These are phyloP conservation scores for Ephialtes manifestator DNA, from an alignment of 2,888 invertebrate species.

Conservation along the genomic window DNA sequence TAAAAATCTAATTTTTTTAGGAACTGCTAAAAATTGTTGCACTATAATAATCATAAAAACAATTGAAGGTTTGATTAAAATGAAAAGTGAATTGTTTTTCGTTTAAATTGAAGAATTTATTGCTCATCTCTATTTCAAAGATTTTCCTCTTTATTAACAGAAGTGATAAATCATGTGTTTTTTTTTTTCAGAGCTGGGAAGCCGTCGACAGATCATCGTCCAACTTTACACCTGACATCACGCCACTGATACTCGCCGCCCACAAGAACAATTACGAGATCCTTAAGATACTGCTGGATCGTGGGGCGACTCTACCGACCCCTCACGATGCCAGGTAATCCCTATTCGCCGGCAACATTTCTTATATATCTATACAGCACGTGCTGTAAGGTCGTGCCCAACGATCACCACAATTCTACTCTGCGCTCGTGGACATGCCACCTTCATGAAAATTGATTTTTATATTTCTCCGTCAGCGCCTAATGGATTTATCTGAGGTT, in stretches of 20 bases:
- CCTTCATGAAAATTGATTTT: conserved; percentile 11
- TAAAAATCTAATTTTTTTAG: too few species aligned
- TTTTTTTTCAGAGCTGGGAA: conserved; percentile 92
- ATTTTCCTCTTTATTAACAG: neutral
- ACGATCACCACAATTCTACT: neutral
- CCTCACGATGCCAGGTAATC: conserved; percentile 96
- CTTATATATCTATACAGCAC: neutral
- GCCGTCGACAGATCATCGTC: conserved; percentile 92
- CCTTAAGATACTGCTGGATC: conserved; percentile 96
- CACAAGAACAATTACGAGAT: conserved; percentile 99
- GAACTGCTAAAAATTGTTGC: neutral
- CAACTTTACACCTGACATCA: conserved; percentile 97
- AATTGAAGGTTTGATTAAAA: too few species aligned
- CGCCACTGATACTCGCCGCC: conserved; percentile 97
- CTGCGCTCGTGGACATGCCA: neutral
- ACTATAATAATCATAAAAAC: too few species aligned
- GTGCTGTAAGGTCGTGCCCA: neutral
- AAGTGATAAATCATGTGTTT: conserved; percentile 19
- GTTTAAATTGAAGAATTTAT: too few species aligned
- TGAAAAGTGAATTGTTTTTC: too few species aligned
- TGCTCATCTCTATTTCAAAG: neutral
- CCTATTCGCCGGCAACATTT: neutral
- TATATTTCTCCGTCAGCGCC: neutral
- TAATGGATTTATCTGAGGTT: conserved; percentile 10
- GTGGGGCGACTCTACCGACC: conserved; percentile 96